phyloP scores from a whole-genome alignment of 1,140 invertebrate genomes.

The Cotesia chilonis region DNA sequence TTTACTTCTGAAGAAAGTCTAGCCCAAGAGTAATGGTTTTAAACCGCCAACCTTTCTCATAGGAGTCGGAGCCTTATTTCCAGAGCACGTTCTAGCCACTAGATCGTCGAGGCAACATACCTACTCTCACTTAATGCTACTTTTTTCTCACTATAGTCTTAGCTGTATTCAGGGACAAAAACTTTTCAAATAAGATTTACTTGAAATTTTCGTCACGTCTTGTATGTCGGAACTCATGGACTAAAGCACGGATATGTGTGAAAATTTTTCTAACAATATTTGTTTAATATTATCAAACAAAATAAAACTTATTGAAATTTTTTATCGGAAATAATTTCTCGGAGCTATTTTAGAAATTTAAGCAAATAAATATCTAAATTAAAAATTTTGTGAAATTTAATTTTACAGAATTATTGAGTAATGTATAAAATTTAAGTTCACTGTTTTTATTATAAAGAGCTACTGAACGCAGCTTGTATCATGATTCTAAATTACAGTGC shows the following conservation, averaged over 20 bases:
- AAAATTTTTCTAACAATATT: neutral
- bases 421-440: no score
- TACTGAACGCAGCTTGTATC: no score
- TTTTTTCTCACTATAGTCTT: conserved; percentile 4
- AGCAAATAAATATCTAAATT: no score
- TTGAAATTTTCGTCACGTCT: conserved; percentile 14
- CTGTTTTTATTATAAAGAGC: no score
- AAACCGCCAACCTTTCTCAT: conserved; percentile 5
- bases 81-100: conserved; percentile 27
- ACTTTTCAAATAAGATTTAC: conserved; percentile 21
- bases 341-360: no score
- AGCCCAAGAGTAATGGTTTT: conserved; percentile 23
- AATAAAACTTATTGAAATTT: neutral
- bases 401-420: no score
- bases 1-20: no score
- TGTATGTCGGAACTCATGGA: conserved; percentile 4
- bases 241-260: neutral
- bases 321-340: no score
- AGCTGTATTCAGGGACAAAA: neutral
- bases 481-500: no score
- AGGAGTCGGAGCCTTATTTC: conserved; percentile 18
- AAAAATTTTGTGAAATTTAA: no score
- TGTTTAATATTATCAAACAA: neutral
- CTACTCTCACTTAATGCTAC: neutral
- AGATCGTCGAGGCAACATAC: conserved; percentile 15